phyloP scores from a whole-genome alignment of 2,888 invertebrate species.

The Drosophila affinis region DNA sequence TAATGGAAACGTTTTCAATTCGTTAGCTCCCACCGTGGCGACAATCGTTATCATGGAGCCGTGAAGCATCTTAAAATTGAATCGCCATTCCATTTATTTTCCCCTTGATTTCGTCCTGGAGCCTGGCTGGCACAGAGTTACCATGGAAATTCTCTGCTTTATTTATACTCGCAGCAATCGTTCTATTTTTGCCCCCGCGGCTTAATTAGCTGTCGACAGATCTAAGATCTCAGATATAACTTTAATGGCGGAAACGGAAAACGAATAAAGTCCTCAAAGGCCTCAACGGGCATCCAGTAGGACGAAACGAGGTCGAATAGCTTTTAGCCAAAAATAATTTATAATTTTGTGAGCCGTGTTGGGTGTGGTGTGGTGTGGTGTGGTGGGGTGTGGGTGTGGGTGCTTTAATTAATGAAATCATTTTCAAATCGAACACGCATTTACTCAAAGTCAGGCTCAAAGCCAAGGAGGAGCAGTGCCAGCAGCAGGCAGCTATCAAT shows the following conservation, averaged over 20 bases:
- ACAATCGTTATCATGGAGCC: no score
- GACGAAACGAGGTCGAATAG: conserved; percentile 16
- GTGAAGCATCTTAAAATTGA: no score
- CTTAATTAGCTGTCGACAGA: conserved; percentile 36
- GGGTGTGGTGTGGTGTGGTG: no score
- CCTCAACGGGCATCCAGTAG: not conserved
- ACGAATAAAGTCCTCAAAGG: conserved; percentile 20
- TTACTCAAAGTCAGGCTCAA: conserved; percentile 45
- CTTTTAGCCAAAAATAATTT: conserved; percentile 30
- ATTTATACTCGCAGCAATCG: conserved; percentile 5
- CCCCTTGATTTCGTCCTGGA: no score
- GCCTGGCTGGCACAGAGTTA: not conserved
- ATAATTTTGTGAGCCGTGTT: conserved; percentile 2
- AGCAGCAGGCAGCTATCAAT: not conserved
- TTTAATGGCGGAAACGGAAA: conserved; percentile 11
- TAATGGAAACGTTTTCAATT: not conserved
- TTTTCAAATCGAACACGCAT: conserved; percentile 48
- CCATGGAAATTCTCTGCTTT: conserved; percentile 6
- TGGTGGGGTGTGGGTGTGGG: no score
- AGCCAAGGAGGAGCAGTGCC: conserved; percentile 9
- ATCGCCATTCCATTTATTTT: no score
- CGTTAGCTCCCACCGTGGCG: not conserved
- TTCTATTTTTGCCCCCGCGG: conserved; percentile 1
- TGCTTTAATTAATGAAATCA: conserved; percentile 44
- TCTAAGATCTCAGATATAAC: conserved; percentile 20